Conservation (phyloP, 2,797 vertebrate genomes). For the Macrochelys suwanniensis region DNA sequence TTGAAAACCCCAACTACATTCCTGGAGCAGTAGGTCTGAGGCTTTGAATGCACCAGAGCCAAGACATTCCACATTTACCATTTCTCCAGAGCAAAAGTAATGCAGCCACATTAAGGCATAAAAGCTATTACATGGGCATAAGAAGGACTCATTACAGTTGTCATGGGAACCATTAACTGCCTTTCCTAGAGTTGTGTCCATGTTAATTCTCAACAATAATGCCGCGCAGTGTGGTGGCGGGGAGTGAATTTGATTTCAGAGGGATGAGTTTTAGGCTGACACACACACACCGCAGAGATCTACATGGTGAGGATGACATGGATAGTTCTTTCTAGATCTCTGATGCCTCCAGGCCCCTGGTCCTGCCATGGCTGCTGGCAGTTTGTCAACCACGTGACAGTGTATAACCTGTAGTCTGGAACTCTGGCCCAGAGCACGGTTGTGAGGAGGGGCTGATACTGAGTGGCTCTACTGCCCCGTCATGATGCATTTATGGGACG, state of each 20-base stretch:
- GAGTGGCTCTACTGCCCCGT: background rate
- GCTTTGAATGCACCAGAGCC: background rate
- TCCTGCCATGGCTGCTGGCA: background rate
- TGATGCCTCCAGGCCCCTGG: no score
- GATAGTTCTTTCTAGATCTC: background rate
- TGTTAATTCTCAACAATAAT: background rate
- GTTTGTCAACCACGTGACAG: background rate
- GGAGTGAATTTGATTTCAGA: background rate
- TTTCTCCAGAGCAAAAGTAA: background rate
- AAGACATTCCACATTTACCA: background rate
- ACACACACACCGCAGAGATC: background rate
- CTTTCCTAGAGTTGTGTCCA: background rate
- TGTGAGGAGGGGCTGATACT: background rate
- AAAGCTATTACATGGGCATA: rapidly evolving
- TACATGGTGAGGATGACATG: background rate
- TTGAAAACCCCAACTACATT: constrained; percentile 9
- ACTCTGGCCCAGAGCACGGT: background rate
- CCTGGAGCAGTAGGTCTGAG: background rate
- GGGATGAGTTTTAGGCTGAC: background rate
- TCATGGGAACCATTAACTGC: background rate
- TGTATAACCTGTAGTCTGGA: background rate
- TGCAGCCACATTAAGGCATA: background rate
- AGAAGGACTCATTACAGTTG: background rate
- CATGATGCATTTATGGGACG: background rate
- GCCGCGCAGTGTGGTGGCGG: no score